Conservation (phyloP, 2,888 invertebrate genomes). For the Acronicta aceris region DNA sequence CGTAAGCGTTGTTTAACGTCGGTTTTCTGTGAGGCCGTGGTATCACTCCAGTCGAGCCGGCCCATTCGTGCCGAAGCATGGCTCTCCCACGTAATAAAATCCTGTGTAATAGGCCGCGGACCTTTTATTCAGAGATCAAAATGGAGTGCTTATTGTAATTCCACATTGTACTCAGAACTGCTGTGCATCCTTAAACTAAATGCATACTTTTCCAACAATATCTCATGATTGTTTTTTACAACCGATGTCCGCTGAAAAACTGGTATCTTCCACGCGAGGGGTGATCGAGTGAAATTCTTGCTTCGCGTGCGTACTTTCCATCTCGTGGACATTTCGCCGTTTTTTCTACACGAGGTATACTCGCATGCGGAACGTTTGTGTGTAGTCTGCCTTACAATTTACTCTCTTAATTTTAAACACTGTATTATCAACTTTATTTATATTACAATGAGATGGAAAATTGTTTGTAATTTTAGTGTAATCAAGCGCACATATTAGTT, state of each 20-base stretch:
- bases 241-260: conserved; percentile 57
- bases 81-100: too few relatives aligned
- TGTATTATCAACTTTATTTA: neutral
- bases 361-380: conserved; percentile 52
- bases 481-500: conserved; percentile 20
- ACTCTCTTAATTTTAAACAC: conserved; percentile 7
- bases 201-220: conserved; percentile 27
- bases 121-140: too few relatives aligned
- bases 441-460: neutral
- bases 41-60: too few relatives aligned
- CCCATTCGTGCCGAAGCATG: too few relatives aligned
- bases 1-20: too few relatives aligned
- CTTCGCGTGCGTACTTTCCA: conserved; percentile 81
- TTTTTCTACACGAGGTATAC: conserved; percentile 57
- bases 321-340: conserved; percentile 73
- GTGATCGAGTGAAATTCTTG: conserved; percentile 69
- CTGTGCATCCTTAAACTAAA: conserved; percentile 4
- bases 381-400: conserved; percentile 37
- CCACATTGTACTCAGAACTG: neutral
- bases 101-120: too few relatives aligned
- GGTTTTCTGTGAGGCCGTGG: too few relatives aligned
- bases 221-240: conserved; percentile 34
- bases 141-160: too few relatives aligned
- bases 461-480: conserved; percentile 12
- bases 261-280: conserved; percentile 60